phyloP scores from a whole-genome alignment of 2,888 invertebrate species.

The Dicyrtomina minuta region DNA sequence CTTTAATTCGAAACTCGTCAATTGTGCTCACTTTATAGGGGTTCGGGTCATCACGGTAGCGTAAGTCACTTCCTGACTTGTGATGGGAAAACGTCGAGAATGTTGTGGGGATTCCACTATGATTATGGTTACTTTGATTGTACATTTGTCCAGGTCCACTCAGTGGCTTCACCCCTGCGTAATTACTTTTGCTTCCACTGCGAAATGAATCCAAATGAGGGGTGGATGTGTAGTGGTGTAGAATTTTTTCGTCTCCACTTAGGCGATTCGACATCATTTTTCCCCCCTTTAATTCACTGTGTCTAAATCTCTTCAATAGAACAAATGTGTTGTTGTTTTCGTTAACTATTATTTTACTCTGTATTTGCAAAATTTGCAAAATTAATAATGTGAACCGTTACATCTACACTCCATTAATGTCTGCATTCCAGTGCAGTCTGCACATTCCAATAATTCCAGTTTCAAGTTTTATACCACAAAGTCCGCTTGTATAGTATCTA shows the following conservation, averaged over 20 bases:
- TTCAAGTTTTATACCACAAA: too few species aligned
- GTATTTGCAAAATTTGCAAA: background rate
- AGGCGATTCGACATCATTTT: constrained; percentile 33
- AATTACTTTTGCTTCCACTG: background rate
- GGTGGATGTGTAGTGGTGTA: constrained; percentile 51
- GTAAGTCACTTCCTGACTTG: constrained; percentile 37
- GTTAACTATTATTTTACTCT: background rate
- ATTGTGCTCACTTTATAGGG: constrained; percentile 53
- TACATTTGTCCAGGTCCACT: background rate
- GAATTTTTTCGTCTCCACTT: constrained; percentile 40
- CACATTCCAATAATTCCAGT: background rate
- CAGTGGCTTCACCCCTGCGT: too few species aligned
- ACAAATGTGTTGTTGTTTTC: background rate
- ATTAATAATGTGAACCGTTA: background rate
- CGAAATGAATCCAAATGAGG: constrained; percentile 48
- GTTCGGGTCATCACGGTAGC: constrained; percentile 53
- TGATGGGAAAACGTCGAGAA: constrained; percentile 49
- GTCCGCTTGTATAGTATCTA: too few species aligned
- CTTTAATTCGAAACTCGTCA: constrained; percentile 51
- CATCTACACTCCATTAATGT: background rate
- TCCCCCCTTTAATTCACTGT: too few species aligned
- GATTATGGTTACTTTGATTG: background rate
- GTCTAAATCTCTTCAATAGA: too few species aligned
- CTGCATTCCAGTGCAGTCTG: background rate
- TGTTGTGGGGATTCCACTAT: constrained; percentile 20